Base-by-base conservation (phyloP, 2,888 invertebrate species). In the Agrotis exclamationis region DNA sequence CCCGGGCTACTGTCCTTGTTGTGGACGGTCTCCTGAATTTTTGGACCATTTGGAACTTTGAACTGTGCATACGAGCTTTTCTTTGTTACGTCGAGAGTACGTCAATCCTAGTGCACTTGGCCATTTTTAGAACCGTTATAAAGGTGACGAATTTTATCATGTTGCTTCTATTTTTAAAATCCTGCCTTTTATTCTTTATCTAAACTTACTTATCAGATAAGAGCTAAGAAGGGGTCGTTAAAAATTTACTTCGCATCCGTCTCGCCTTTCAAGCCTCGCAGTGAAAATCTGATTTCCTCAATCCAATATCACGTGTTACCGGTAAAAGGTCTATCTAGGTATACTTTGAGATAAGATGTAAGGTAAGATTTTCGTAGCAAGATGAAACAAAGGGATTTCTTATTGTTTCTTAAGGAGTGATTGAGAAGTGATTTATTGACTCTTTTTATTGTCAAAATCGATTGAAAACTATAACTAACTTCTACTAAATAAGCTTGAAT, bases 231-330 rank as follows among this genome's bases (percentile, higher is more conserved):
- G 16, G n/a, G n/a, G n/a, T 33, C 53, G 69, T 79, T 70, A 77
- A 81, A 66, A 50, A 64, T 80, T 60, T 45, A 76, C 63, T 18
- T 6, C 64, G 7, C 11, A 68, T 13, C 53, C 70, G 28, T 33
- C 14, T 2, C 18, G n/a, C 44, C 63, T 66, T 66, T 76, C 63
- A 63, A 72, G 60, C 50, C 7, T 58, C 20, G 7, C 24, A 13
- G 54, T 65, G 65, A 39, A 81, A 80, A 81, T 79, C 70, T 54
- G 66, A 76, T 80, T 76, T 62, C 0, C 63, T 54, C 14, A 51
- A 75, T 73, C 47, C 57, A 73, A 73, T 77, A 77, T 72, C 39
- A 7, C 54, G 47, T n/a, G 72, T 73, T 69, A 70, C 58, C 44
- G 47, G 71, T 65, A 68, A 76, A 59, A 68, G 57, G 28, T 57